phyloP scores from a whole-genome alignment of 2,888 invertebrate genomes.

The Seira ritae region DNA sequence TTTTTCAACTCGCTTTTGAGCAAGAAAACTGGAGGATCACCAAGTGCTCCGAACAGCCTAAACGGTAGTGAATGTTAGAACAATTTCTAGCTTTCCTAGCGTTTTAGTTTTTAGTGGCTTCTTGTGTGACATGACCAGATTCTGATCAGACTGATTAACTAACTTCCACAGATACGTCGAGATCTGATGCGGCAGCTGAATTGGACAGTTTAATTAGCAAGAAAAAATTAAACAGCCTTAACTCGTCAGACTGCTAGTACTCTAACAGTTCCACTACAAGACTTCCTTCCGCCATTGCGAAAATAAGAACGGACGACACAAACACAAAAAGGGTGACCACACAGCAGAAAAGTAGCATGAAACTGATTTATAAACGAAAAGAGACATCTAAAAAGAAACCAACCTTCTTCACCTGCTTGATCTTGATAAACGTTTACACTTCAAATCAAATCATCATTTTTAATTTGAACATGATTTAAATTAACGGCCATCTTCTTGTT shows the following conservation, averaged over 20 bases:
- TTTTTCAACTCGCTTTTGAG: constrained; percentile 98
- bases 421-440: constrained; percentile 22
- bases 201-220: constrained; percentile 90
- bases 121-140: not conserved
- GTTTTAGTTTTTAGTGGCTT: constrained; percentile 8
- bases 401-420: constrained; percentile 37
- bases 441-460: constrained; percentile 31
- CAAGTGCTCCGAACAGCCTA: constrained; percentile 78
- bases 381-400: not conserved
- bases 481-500: constrained; percentile 46
- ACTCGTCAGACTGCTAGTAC: constrained; percentile 72
- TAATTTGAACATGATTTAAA: constrained; percentile 38
- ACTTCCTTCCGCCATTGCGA: constrained; percentile 29
- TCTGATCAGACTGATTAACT: not conserved
- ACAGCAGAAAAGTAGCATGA: too few relatives aligned
- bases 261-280: constrained; percentile 29
- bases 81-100: too few relatives aligned
- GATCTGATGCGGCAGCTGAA: constrained; percentile 94
- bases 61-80: constrained; percentile 74
- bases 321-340: not conserved
- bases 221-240: constrained; percentile 77
- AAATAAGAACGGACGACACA: constrained; percentile 20
- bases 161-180: constrained; percentile 80
- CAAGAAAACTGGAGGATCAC: constrained; percentile 90
- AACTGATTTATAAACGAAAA: too few relatives aligned